Evolutionary conservation across 2,797 vertebrate genomes (phyloP).

Genomic region (Tragelaphus oryx): DNA sequence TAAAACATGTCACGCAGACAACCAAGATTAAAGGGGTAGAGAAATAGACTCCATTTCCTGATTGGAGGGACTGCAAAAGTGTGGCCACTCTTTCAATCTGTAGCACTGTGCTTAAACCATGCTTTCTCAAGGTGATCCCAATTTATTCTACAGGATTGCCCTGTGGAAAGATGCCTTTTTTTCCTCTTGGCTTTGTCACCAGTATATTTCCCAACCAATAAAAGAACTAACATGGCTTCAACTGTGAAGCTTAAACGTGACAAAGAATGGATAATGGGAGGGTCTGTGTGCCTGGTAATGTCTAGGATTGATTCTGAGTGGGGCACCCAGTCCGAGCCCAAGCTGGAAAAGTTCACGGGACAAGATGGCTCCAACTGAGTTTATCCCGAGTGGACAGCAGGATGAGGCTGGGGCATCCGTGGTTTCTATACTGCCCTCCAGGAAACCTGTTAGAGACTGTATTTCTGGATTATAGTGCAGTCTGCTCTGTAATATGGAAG

Average conservation of each 20-base stretch:
- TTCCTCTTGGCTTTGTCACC: neutral
- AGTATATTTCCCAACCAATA: constrained; percentile 15
- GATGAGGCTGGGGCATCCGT: constrained; percentile 30
- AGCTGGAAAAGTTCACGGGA: neutral
- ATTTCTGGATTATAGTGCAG: constrained; percentile 55
- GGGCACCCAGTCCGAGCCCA: neutral
- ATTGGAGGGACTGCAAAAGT: neutral
- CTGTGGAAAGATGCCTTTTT: neutral
- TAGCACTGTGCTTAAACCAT: neutral
- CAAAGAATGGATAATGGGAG: neutral
- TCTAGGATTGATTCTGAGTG: neutral
- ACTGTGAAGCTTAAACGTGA: neutral
- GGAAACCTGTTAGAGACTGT: constrained; percentile 46
- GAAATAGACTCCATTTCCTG: neutral
- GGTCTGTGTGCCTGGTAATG: neutral
- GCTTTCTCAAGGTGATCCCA: neutral
- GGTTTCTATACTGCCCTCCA: constrained; percentile 25
- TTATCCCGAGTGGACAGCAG: constrained; percentile 32
- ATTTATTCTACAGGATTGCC: neutral
- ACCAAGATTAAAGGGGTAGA: neutral
- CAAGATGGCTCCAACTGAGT: constrained; percentile 34
- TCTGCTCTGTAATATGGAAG: constrained; percentile 63
- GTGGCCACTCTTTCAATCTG: neutral
- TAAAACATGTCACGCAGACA: neutral
- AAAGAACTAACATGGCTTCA: constrained; percentile 2